Conservation (phyloP, 23 tunicate species). For the Aplidium turbinatum region DNA sequence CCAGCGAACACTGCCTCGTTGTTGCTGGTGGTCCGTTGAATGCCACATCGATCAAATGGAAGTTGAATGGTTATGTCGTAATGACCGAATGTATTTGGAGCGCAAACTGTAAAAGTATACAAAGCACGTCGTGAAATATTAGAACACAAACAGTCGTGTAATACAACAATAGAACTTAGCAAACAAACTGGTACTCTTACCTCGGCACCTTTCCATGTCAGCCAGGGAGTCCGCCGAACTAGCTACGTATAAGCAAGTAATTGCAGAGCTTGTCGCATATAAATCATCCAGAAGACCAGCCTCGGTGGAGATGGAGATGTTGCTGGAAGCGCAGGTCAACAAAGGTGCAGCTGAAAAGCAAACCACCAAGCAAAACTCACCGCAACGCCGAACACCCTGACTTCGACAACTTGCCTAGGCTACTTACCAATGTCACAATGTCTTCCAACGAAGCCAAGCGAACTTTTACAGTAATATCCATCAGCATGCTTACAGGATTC, state of each 20-base stretch:
- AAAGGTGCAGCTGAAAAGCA: background rate
- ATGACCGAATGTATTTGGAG: background rate
- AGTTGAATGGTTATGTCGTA: background rate
- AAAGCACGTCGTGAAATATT: too few species aligned
- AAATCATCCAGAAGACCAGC: background rate
- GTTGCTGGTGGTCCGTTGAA: background rate
- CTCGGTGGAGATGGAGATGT: background rate
- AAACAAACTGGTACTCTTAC: background rate
- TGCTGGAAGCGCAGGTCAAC: background rate
- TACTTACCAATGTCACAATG: slow-evolving; percentile 49
- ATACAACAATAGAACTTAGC: background rate
- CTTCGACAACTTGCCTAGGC: background rate
- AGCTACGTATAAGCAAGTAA: background rate
- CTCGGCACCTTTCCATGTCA: background rate
- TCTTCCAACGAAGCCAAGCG: slow-evolving; percentile 45
- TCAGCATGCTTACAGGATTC: slow-evolving; percentile 43
- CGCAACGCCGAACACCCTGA: background rate
- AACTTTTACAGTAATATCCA: slow-evolving; percentile 49
- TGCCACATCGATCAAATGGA: slow-evolving; percentile 9
- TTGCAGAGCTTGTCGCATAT: background rate
- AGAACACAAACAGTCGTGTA: background rate
- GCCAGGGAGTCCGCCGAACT: background rate
- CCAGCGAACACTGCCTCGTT: background rate
- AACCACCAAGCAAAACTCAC: background rate
- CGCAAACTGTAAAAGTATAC: too few species aligned